Percentiles rank a stretch among this genome's conserved stretches.
Conservation (phyloP, 2,797 vertebrate species). For the Anabacerthia variegaticeps region DNA sequence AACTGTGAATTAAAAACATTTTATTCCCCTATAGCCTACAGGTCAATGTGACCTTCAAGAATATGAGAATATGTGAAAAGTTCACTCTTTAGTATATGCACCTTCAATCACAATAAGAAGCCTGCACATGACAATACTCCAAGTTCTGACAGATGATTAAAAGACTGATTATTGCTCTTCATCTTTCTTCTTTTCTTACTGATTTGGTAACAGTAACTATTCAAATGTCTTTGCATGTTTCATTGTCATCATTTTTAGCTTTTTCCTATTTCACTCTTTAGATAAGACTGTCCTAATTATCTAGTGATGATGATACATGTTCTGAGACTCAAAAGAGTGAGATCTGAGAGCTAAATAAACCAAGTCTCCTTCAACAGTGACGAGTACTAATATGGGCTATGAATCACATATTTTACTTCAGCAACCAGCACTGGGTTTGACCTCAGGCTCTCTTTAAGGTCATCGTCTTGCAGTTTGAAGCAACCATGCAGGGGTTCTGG, state of each 20-base stretch:
- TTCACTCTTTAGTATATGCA: not conserved
- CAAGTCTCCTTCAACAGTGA: not conserved
- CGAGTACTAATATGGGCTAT: not conserved
- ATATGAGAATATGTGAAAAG: not conserved
- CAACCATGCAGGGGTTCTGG: not conserved
- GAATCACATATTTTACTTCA: constrained; percentile 20
- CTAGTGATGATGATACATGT: constrained; percentile 26
- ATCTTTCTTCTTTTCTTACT: constrained; percentile 29
- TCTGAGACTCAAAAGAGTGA: constrained; percentile 20
- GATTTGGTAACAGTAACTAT: constrained; percentile 39
- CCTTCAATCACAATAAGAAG: constrained; percentile 11
- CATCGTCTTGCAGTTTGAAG: not conserved
- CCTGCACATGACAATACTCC: not conserved
- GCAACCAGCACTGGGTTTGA: not conserved
- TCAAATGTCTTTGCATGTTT: constrained; percentile 27
- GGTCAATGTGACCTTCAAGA: not conserved
- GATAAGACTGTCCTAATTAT: constrained; percentile 30
- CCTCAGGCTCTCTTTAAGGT: not conserved
- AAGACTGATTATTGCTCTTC: constrained; percentile 47
- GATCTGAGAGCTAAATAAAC: constrained; percentile 38
- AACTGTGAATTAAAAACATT: not conserved
- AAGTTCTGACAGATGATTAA: constrained; percentile 24
- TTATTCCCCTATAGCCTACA: not conserved
- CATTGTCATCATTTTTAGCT: constrained; percentile 49
- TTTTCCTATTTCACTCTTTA: not conserved